Percentiles rank a stretch among this genome's conserved stretches.
Evolutionary conservation across 30 jellyfish, hydroid and myxozoan genomes (phyloP).

Genomic region (Cassiopea xamachana): DNA sequence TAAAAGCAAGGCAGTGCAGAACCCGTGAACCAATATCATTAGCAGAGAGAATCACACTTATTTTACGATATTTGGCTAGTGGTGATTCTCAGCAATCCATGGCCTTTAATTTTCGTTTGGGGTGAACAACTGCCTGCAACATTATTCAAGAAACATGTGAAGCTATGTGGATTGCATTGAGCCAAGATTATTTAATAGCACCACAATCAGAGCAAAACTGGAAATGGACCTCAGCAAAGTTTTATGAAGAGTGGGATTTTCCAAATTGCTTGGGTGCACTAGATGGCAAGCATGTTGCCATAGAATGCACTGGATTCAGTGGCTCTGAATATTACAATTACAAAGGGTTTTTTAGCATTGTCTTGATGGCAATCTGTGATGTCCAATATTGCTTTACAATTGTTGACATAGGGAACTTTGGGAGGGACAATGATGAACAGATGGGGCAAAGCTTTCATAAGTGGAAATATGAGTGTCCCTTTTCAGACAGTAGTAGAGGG

Average conservation of each 20-base stretch:
- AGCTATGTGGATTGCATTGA: slow-evolving; percentile 50
- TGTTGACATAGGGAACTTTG: slow-evolving; percentile 34
- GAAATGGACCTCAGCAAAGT: slow-evolving; percentile 38
- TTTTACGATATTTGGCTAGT: neutral
- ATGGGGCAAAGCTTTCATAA: slow-evolving; percentile 28
- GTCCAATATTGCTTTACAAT: slow-evolving; percentile 14
- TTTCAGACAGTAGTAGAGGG: neutral
- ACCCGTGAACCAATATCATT: neutral
- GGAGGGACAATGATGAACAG: slow-evolving; percentile 32
- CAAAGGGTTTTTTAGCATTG: slow-evolving; percentile 50
- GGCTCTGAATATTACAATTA: slow-evolving; percentile 69
- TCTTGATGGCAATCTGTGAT: slow-evolving; percentile 56
- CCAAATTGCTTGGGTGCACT: slow-evolving; percentile 80
- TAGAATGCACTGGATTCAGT: slow-evolving; percentile 67
- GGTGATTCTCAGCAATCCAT: neutral
- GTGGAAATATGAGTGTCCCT: slow-evolving; percentile 17
- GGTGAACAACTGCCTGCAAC: slow-evolving; percentile 2
- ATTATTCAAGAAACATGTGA: slow-evolving; percentile 64
- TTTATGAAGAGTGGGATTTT: slow-evolving; percentile 65
- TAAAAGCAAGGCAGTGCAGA: neutral
- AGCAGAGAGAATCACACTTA: neutral
- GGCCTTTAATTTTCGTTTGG: neutral
- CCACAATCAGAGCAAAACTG: slow-evolving; percentile 68
- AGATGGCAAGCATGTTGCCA: slow-evolving; percentile 76
- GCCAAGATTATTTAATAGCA: slow-evolving; percentile 3